Base-by-base conservation (phyloP, 1,140 invertebrate species). In the Diorhabda carinulata region DNA sequence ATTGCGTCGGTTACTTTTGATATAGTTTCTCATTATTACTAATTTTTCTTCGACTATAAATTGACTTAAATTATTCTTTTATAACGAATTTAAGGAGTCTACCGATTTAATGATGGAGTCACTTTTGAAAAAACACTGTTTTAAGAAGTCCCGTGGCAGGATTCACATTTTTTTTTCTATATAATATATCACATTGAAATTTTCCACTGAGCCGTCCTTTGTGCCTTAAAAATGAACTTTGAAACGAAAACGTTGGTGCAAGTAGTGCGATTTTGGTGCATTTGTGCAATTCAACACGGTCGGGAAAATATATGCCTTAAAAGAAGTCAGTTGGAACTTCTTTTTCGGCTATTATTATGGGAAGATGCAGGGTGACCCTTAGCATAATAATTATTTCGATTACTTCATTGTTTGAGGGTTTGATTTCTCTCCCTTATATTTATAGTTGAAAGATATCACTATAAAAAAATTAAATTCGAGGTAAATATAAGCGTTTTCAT, bases 1-100 rank as follows among this genome's bases (percentile, higher is more conserved):
- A 74, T 74, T 74, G 73, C 73, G 41, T 70, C 62, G 64, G 70
- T 74, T 74, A 65, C 70, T 67, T 68, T 65, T 74, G 73, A 74
- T 74, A 74, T 74, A 67, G 58, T 6, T 61, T 56, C 43, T 71
- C 71, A 74, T 74, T 74, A 74, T 74, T 72, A 67, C 7, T 7
- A 61, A 64, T 70, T 67, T 58, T 8, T 57, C 60, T 42, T 57
- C 44, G 67, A 70, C 64, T 62, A 67, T 40, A 70, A 25, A 67
- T 68, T 64, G 65, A 64, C 56, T 64, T 64, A 57, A 60, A 66
- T 52, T 61, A 25, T 65, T 8, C 40, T 25, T 25, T 62, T 10
- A 59, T 61, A 43, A 9, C 56, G 64, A 44, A 67, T 74, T 75
- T 75, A 75, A 75, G 73, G 73, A 75, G 73, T 70, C 73, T 58